These are phyloP conservation scores for Pedionomus torquatus DNA, from an alignment of 2,113 vertebrate species.

Conservation along the genomic window DNA sequence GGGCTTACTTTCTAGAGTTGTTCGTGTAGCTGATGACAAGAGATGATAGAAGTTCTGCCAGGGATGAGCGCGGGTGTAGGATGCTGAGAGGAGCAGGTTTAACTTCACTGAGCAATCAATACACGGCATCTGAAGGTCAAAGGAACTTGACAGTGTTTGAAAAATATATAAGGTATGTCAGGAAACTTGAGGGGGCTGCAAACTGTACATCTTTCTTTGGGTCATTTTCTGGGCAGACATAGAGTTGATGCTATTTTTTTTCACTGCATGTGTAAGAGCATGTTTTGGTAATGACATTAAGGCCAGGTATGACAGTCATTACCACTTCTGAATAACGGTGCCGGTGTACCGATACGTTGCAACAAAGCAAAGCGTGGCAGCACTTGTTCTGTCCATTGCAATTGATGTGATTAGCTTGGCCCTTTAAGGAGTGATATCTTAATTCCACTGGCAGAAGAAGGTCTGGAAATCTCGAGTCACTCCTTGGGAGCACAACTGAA, in stretches of 20 bases:
- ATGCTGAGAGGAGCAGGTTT: constrained; percentile 27
- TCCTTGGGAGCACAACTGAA: constrained; percentile 17
- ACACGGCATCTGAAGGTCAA: not conserved
- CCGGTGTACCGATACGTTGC: not conserved
- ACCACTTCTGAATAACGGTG: not conserved
- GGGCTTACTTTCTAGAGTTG: not conserved
- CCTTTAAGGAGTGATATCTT: not conserved
- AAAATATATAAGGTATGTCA: constrained; percentile 31
- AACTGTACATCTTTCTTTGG: not conserved
- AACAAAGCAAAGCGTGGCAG: not conserved
- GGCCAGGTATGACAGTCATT: not conserved
- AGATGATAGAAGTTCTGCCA: constrained; percentile 46
- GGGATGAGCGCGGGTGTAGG: not conserved
- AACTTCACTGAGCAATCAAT: constrained; percentile 5
- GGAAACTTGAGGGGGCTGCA: not conserved
- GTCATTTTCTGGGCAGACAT: not conserved
- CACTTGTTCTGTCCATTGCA: not conserved
- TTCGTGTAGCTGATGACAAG: not conserved
- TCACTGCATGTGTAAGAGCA: not conserved
- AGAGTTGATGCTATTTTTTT: not conserved
- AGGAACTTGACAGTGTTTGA: not conserved
- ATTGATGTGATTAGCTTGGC: not conserved
- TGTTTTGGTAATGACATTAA: not conserved
- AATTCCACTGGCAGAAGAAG: not conserved
- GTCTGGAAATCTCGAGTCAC: not conserved